Percentiles rank a stretch among this genome's conserved stretches.
These are phyloP conservation scores for Coregonus ussuriensis DNA, from an alignment of 2,797 vertebrate genomes.

Conservation along the genomic window DNA sequence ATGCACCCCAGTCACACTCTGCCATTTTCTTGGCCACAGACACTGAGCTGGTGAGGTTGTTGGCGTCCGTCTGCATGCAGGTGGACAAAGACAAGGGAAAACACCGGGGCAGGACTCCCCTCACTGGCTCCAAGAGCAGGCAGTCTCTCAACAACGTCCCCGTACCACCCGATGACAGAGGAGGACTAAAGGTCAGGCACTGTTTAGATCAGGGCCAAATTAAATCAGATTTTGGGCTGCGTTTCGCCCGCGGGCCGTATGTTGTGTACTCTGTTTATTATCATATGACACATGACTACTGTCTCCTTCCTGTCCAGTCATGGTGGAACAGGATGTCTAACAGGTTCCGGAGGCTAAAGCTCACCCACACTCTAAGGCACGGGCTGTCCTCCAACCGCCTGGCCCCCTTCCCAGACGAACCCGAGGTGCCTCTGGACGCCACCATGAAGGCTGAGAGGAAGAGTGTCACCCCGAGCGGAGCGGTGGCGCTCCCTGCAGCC, in stretches of 20 bases:
- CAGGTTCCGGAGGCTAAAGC: slow-evolving; percentile 93
- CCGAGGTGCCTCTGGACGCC: slow-evolving; percentile 79
- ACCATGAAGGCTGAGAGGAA: slow-evolving; percentile 81
- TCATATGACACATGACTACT: too few species aligned
- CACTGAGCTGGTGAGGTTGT: slow-evolving; percentile 92
- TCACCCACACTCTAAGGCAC: slow-evolving; percentile 91
- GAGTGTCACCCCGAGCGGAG: slow-evolving; percentile 52
- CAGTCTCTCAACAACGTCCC: slow-evolving; percentile 81
- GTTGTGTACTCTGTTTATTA: too few species aligned
- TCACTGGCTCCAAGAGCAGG: slow-evolving; percentile 78
- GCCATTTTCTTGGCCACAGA: slow-evolving; percentile 68
- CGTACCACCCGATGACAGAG: slow-evolving; percentile 87
- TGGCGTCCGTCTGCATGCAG: slow-evolving; percentile 96
- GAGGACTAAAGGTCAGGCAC: slow-evolving; percentile 86
- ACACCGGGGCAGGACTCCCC: slow-evolving; percentile 69
- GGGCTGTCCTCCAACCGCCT: slow-evolving; percentile 88
- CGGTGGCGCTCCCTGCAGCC: slow-evolving; percentile 38
- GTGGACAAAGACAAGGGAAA: slow-evolving; percentile 89
- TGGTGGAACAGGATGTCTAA: slow-evolving; percentile 99
- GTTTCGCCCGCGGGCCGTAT: too few species aligned
- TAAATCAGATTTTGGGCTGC: too few species aligned
- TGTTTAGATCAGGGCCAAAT: neutral
- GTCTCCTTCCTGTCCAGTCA: slow-evolving; percentile 73
- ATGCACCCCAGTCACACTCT: neutral
- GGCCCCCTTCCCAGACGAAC: slow-evolving; percentile 84